Base-by-base conservation (phyloP, 2,113 vertebrate species). In the Sebastes fasciatus region DNA sequence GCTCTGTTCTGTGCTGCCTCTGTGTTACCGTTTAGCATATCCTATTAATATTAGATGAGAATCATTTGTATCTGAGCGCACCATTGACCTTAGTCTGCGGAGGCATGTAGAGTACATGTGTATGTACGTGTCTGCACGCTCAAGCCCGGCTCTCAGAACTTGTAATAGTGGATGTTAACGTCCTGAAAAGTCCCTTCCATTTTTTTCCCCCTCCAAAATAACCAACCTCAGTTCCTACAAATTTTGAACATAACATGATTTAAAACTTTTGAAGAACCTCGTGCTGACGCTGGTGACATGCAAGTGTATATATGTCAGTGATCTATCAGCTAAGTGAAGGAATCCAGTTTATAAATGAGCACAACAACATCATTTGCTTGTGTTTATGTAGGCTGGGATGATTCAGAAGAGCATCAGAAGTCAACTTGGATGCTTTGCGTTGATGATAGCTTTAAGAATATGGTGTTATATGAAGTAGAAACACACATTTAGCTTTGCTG, bases 21-120 rank as follows among this genome's bases (percentile, higher is more conserved):
- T 45, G 75, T 86, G 71, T 87, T 88, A 77, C 77, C 84, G 67
- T 90, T 95, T 94, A 94, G 84, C 95, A 93, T 94, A 93, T 91
- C 80, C 82, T 90, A 93, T 95, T 94, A 95, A 95, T 95, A 94
- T 94, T 94, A 92, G 90, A 95, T 93, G 91, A 92, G 91, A 94
- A 92, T 91, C 84, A 90, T 94, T 94, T 93, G 93, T 93, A 93
- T 93, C 88, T 90, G 87, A 93, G 86, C 61, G 63, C 87, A 88
- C 86, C 79, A 57, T 84, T 94, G 91, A 94, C 93, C 91, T 89
- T 90, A 89, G 74, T 79, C 75, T 86, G 84, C 54, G 2, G 81
- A 89, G 43, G 61, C 78, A 86, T 91, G 83, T 79, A 74, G 70
- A 82, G 42, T 84, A 81, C 89, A 88, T 82, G 77, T 89, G 82